Conservation (phyloP, 2,888 invertebrate species). For the Dyspetes luteomarginatus region DNA sequence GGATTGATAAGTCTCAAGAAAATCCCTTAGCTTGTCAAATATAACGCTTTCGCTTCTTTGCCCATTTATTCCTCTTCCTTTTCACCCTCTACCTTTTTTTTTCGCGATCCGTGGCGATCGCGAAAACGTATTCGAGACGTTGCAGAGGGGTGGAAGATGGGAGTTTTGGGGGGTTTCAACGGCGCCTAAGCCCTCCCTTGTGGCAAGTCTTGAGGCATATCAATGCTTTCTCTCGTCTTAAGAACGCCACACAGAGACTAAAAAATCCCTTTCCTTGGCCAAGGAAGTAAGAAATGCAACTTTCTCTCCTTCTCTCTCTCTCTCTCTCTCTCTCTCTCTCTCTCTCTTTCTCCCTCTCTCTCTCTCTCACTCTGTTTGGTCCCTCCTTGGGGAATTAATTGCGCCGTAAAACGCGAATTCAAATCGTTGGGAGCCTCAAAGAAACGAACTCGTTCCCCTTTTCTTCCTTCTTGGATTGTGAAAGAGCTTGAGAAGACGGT, state of each 20-base stretch:
- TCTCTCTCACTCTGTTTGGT: constrained; percentile 59
- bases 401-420: constrained; percentile 80
- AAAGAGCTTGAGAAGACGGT: constrained; percentile 35
- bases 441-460: constrained; percentile 67
- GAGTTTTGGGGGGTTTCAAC: constrained; percentile 41
- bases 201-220: constrained; percentile 42
- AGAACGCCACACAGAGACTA: constrained; percentile 62
- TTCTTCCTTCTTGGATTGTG: constrained; percentile 46
- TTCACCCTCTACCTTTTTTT: constrained; percentile 42
- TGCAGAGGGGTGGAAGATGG: constrained; percentile 24
- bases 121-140: constrained; percentile 41
- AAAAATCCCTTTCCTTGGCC: constrained; percentile 39
- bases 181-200: constrained; percentile 49
- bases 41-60: constrained; percentile 52
- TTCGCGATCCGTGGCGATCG: constrained; percentile 22
- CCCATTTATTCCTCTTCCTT: constrained; percentile 28
- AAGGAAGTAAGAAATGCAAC: constrained; percentile 68
- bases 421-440: constrained; percentile 77
- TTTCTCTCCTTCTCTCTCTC: constrained; percentile 67
- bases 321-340: constrained; percentile 37
- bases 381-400: constrained; percentile 79
- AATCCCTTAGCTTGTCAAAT: constrained; percentile 66
- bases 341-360: constrained; percentile 52
- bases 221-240: constrained; percentile 71
- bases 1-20: constrained; percentile 39